Evolutionary conservation across 1,140 invertebrate species (phyloP).

Genomic region (Palaemon carinicauda): DNA sequence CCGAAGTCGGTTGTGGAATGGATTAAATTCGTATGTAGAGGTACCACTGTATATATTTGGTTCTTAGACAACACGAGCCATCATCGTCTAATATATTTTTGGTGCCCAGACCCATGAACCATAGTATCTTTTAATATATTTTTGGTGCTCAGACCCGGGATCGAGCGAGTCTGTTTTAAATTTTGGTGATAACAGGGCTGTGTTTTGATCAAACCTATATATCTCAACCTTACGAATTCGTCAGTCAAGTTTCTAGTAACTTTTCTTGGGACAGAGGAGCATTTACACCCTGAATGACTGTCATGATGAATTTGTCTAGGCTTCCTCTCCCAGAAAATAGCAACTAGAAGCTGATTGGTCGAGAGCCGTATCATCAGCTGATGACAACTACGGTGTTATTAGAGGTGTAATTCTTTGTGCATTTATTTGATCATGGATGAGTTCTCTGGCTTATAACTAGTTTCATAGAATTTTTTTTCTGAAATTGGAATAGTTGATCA

Average conservation of each 20-base stretch:
- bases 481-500: not conserved
- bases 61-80: no score
- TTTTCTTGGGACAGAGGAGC: not conserved
- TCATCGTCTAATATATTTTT: no score
- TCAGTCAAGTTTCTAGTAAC: not conserved
- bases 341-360: no score
- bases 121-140: no score
- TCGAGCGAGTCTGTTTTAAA: no score
- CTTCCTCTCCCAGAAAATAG: not conserved
- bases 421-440: conserved; percentile 18
- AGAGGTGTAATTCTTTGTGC: not conserved
- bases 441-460: not conserved
- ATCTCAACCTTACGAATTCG: not conserved
- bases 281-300: not conserved
- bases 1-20: no score
- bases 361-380: not conserved
- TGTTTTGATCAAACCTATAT: not conserved
- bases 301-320: conserved; percentile 10
- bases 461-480: conserved; percentile 11
- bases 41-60: no score
- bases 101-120: no score
- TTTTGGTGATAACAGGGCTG: no score
- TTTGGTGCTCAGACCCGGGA: no score
- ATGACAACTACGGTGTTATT: not conserved
- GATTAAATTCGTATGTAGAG: no score